A percentile compares a stretch with the other conserved stretches of the same genome.
Evolutionary conservation across 2,888 invertebrate genomes (phyloP).

Genomic region (Chrysina gloriosa): DNA sequence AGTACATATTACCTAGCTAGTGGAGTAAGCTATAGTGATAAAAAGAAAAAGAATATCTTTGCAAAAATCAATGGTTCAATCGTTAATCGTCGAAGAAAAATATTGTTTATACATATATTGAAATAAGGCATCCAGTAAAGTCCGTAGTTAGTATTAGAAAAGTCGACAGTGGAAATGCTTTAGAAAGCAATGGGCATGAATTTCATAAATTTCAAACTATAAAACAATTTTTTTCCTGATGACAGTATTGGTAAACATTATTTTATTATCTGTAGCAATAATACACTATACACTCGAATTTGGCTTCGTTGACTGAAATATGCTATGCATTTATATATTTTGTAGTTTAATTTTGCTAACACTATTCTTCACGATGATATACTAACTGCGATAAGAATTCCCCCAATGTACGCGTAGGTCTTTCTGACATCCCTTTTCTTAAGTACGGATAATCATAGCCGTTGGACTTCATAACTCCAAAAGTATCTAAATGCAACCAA

Average conservation of each 20-base stretch:
- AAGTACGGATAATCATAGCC: slow-evolving; percentile 73
- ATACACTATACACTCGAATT: slow-evolving; percentile 26
- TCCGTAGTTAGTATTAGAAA: too few species aligned
- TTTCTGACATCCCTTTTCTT: slow-evolving; percentile 77
- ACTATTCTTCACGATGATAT: slow-evolving; percentile 61
- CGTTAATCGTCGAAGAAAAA: too few species aligned
- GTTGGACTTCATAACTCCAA: slow-evolving; percentile 78
- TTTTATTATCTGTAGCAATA: slow-evolving; percentile 17
- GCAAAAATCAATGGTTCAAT: too few species aligned
- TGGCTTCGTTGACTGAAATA: slow-evolving; percentile 8
- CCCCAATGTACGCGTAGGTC: slow-evolving; percentile 82
- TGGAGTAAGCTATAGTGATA: too few species aligned
- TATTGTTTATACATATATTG: too few species aligned
- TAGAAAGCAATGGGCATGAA: too few species aligned
- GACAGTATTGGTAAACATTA: too few species aligned
- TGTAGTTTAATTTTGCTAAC: neutral
- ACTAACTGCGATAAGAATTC: slow-evolving; percentile 74
- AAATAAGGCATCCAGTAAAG: too few species aligned
- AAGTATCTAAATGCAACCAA: slow-evolving; percentile 87
- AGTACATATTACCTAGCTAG: neutral
- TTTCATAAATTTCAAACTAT: too few species aligned
- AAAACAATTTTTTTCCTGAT: too few species aligned
- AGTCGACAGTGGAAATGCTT: too few species aligned
- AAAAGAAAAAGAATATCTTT: too few species aligned
- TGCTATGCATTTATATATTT: slow-evolving; percentile 20